Base-by-base conservation (phyloP, 1,140 invertebrate species). In the Grapholita molesta region DNA sequence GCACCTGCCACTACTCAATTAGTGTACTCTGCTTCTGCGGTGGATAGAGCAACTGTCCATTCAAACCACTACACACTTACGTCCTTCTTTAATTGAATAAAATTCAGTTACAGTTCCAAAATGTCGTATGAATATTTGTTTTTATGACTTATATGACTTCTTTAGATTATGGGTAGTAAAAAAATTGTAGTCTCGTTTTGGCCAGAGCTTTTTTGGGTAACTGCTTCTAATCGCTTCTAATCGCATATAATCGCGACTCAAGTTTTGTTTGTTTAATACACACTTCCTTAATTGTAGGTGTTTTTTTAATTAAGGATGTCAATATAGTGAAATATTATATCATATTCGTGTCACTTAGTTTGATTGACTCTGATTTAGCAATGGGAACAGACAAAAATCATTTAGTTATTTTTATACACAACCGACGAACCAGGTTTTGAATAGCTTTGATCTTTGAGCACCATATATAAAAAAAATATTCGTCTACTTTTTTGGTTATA, bases 261-360 rank as follows among this genome's bases (percentile, higher is more conserved):
- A 9, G 42, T 48, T 48, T 42, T 48, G 18, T 8, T 18, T 48
- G 35, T 15, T 2, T 48, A 48, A 48, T 48, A 9, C 6, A 48
- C 38, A 48, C 42, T 48, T 48, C 42, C 42, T 48, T n/a, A 48
- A 48, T 48, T 48, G 42, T 48, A 48, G 42, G 42, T 48, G 42
- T 48, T 5, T 48, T 48, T 48, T 48, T 48, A 48, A 48, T 48
- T 48, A n/a, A 38, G 35, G 35, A 38, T 48, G 42, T 18, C 42
- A 48, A 18, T 48, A 48, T 7, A 48, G n/a, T n/a, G 3, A 48
- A 6, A 18, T 48, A 21, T 48, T 18, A 48, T 9, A 38, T 15
- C 12, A n/a, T n/a, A n/a, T 38, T 4, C 12, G 32, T 38, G 35
- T 38, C 35, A 38, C n/a, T 38, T 38, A 15, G 33, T 35, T 12